Conservation (phyloP, 2,113 vertebrate genomes). For the Oryzias curvinotus region DNA sequence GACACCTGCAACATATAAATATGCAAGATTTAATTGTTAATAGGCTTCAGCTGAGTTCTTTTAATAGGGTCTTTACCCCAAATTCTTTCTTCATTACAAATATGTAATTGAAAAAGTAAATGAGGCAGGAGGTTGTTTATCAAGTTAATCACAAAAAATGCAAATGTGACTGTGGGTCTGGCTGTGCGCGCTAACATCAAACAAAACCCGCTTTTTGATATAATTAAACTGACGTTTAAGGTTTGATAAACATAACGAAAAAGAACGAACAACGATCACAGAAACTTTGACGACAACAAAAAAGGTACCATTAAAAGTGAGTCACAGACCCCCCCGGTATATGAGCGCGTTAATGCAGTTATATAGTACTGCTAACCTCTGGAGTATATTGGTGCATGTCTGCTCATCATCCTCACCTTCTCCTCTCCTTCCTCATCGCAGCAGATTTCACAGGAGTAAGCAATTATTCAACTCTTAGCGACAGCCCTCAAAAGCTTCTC, state of each 20-base stretch:
- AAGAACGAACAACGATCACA: not conserved
- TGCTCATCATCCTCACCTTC: slow-evolving; percentile 34
- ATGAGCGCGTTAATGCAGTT: slow-evolving; percentile 36
- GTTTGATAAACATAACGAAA: no score
- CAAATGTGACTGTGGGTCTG: not conserved
- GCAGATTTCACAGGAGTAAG: slow-evolving; percentile 48
- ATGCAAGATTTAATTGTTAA: slow-evolving; percentile 10
- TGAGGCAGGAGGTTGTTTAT: slow-evolving; percentile 20
- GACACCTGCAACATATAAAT: slow-evolving; percentile 23
- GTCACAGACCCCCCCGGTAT: slow-evolving; percentile 15
- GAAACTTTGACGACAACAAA: not conserved
- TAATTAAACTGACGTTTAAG: no score
- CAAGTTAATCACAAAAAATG: slow-evolving; percentile 5
- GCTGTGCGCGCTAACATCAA: no score
- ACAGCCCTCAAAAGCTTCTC: slow-evolving; percentile 33
- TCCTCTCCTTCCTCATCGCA: slow-evolving; percentile 30
- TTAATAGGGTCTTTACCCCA: not conserved
- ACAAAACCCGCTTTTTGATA: no score
- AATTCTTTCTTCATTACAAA: slow-evolving; percentile 1
- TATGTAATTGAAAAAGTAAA: slow-evolving; percentile 8
- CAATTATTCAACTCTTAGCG: slow-evolving; percentile 59
- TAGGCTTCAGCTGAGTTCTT: not conserved
- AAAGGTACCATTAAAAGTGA: slow-evolving; percentile 7
- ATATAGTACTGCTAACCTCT: slow-evolving; percentile 52
- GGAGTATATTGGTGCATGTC: slow-evolving; percentile 25